These are phyloP conservation scores for Helogale parvula DNA, from an alignment of 2,113 vertebrate genomes.

Conservation along the genomic window DNA sequence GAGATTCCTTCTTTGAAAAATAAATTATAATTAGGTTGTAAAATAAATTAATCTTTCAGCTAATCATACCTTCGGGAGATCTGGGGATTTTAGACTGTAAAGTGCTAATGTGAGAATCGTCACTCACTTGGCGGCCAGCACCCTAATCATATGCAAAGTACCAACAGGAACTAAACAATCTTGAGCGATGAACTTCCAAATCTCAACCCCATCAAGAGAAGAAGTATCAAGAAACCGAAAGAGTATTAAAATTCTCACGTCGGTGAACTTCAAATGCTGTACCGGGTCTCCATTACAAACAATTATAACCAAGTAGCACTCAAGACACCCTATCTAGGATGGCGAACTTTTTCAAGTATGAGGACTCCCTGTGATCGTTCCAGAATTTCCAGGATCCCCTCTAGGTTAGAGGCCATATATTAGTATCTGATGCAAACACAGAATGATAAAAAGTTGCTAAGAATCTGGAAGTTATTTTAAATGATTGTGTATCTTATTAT, in stretches of 20 bases:
- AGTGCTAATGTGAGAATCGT: conserved; percentile 16
- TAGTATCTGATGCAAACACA: neutral
- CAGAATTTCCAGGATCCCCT: neutral
- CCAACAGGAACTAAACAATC: neutral
- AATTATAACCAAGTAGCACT: neutral
- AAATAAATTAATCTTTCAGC: conserved; percentile 65
- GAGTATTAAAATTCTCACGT: neutral
- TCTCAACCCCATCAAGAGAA: neutral
- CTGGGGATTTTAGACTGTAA: conserved; percentile 13
- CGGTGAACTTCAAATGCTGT: neutral
- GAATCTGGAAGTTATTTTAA: neutral
- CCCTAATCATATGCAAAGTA: conserved; percentile 21
- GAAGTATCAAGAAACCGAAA: neutral
- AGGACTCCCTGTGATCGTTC: neutral
- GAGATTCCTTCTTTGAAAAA: conserved; percentile 55
- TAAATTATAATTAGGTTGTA: conserved; percentile 63
- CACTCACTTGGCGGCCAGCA: neutral
- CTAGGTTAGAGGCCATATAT: neutral
- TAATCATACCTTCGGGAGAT: conserved; percentile 71
- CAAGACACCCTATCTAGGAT: neutral
- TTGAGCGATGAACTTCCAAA: neutral
- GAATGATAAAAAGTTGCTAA: neutral
- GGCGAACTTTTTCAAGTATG: neutral
- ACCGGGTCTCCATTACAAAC: too few species aligned
- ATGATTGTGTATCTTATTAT: neutral